Evolutionary conservation across 2,113 vertebrate species (phyloP), one percentile per base, ranked within the genome.

Genomic region (Propithecus coquereli): DNA sequence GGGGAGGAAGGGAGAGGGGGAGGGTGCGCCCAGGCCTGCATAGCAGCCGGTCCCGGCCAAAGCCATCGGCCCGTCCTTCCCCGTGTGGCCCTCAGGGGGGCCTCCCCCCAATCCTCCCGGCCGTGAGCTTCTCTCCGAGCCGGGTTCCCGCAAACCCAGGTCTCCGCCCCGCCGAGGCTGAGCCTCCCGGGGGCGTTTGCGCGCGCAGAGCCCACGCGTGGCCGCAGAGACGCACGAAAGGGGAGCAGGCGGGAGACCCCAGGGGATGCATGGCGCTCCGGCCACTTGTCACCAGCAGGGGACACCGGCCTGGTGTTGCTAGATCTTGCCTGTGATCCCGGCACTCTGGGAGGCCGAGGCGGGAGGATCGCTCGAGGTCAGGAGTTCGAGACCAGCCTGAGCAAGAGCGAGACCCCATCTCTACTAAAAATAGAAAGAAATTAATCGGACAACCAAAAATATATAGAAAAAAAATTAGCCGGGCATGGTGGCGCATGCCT

Each of bases 131-230:
- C 27, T 65, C 17, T 40, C 73, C 1, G 74, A 57, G 70, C 34
- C 37, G 7, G 27, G 45, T 18, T 65, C 57, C 18, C 57, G 37
- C 34, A 57, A 23, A 74, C 34, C 71, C 14, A 34, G 65, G 22
- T 27, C 70, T 81, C n/a, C 17, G 30, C 25, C 37, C 70, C 27
- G 18, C 18, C 34, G 8, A 10, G 16, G 22, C 77, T 52, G 40
- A 37, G 27, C 6, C 52, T 74, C 40, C 40, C 20, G 2, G 18
- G 54, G 54, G 40, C 40, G 40, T 43, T 43, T 57, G 54, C 54
- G 5, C 59, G 1, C 11, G 6, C 43, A 25, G 40, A 17, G 40
- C 47, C 23, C 16, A 6, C 1, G 16, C 18, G 1, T 25, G 37
- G 65, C 8, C 32, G 40, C 1, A 0, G n/a, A 27, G 34, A n/a